These are phyloP conservation scores for Pyrgilauda ruficollis DNA, from an alignment of 2,113 vertebrate species.

Conservation along the genomic window DNA sequence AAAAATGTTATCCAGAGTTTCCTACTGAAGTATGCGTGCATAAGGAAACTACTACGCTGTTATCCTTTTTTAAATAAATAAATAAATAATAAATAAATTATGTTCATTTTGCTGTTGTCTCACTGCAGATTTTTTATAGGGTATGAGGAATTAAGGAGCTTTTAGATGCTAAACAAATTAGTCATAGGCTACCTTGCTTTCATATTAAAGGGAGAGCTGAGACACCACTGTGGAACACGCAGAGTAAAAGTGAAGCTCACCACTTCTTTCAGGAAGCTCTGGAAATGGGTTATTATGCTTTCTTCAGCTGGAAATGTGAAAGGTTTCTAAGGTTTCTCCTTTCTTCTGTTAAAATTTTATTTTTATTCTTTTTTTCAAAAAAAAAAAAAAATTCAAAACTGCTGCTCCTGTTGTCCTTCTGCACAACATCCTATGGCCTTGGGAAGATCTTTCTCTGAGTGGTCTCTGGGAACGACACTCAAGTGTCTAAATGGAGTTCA, in stretches of 20 bases:
- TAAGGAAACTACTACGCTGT: neutral
- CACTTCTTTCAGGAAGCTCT: neutral
- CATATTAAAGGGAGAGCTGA: neutral
- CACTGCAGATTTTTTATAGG: neutral
- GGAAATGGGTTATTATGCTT: neutral
- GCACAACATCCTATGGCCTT: neutral
- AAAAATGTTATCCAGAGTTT: neutral
- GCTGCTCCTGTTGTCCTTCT: neutral
- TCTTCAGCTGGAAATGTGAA: neutral
- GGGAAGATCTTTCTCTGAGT: neutral
- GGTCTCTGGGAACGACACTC: neutral
- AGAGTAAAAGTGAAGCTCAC: neutral
- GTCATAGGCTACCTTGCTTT: neutral
- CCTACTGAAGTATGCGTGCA: neutral
- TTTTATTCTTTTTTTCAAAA: neutral
- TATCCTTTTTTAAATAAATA: neutral
- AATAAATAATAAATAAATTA: neutral
- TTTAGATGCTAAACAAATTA: neutral
- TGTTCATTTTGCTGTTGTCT: neutral
- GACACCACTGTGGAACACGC: neutral
- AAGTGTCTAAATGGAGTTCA: neutral
- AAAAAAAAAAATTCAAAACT: neutral
- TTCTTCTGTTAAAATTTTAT: neutral
- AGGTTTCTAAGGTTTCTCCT: neutral
- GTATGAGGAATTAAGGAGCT: neutral